phyloP scores from a whole-genome alignment of 2,888 invertebrate genomes.

The Trimorus sp. region DNA sequence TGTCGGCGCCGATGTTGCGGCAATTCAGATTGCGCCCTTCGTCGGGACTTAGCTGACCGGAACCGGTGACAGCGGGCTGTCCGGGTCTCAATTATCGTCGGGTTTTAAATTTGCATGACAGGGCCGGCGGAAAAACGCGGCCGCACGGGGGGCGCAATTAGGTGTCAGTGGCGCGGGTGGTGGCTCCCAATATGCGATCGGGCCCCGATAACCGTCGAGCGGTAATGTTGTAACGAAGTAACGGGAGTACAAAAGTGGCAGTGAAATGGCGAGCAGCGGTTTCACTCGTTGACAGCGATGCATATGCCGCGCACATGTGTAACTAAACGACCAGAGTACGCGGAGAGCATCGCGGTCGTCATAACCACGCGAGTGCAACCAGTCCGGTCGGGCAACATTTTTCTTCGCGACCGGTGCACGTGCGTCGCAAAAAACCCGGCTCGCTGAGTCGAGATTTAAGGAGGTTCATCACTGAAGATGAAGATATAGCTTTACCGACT shows the following conservation, averaged over 20 bases:
- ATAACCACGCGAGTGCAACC: conserved; percentile 51
- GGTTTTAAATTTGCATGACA: conserved; percentile 35
- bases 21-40: too few species aligned
- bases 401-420: background rate
- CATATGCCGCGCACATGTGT: conserved; percentile 67
- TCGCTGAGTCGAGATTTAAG: too few species aligned
- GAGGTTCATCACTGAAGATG: too few species aligned
- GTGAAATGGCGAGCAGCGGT: conserved; percentile 75
- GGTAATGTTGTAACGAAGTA: conserved; percentile 65
- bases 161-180: conserved; percentile 41
- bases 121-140: conserved; percentile 5
- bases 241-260: conserved; percentile 80
- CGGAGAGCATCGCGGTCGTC: conserved; percentile 59
- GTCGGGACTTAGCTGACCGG: too few species aligned
- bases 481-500: background rate
- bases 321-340: conserved; percentile 48
- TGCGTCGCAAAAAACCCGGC: too few species aligned
- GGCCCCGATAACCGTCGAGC: conserved; percentile 57
- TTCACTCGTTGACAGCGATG: conserved; percentile 77
- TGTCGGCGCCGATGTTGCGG: background rate
- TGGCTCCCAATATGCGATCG: conserved; percentile 56
- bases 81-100: too few species aligned
- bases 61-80: too few species aligned
- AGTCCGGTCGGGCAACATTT: background rate
- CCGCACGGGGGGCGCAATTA: conserved; percentile 13